phyloP scores from a whole-genome alignment of 2,888 invertebrate species.

The Cyclophora albipunctata region DNA sequence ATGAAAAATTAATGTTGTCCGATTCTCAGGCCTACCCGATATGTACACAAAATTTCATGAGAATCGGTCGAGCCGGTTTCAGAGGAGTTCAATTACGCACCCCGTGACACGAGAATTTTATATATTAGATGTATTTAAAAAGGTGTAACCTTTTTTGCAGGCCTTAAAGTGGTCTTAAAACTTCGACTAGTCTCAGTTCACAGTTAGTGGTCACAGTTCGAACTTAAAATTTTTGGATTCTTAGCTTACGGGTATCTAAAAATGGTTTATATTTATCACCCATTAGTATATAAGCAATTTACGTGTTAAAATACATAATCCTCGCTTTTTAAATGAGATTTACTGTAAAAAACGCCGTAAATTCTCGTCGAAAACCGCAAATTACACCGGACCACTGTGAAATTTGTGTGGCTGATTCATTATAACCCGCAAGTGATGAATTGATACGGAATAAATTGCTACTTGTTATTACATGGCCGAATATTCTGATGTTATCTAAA shows the following conservation, averaged over 20 bases:
- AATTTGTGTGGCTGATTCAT: conserved; percentile 55
- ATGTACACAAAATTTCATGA: too few species aligned
- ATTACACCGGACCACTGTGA: conserved; percentile 48
- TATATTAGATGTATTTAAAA: too few species aligned
- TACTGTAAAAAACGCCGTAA: conserved; percentile 25
- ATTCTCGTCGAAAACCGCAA: conserved; percentile 46
- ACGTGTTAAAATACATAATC: not conserved
- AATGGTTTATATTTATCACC: not conserved
- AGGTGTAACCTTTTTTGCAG: too few species aligned
- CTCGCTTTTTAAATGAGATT: conserved; percentile 14
- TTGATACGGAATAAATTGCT: conserved; percentile 38
- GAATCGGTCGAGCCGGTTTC: too few species aligned
- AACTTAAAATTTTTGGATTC: not conserved
- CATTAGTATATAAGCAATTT: not conserved
- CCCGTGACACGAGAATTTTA: too few species aligned
- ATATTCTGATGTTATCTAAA: conserved; percentile 7
- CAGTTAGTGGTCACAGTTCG: too few species aligned
- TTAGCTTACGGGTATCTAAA: too few species aligned
- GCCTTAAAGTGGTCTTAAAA: not conserved
- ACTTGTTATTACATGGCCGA: not conserved
- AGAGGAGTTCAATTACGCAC: too few species aligned
- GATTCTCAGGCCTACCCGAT: too few species aligned
- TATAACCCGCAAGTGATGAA: conserved; percentile 52
- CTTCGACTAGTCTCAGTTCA: too few species aligned
- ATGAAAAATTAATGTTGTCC: too few species aligned